Percentiles rank a stretch among this genome's conserved stretches.
These are phyloP conservation scores for Gastrophryne carolinensis DNA, from an alignment of 2,797 vertebrate genomes.

Conservation along the genomic window DNA sequence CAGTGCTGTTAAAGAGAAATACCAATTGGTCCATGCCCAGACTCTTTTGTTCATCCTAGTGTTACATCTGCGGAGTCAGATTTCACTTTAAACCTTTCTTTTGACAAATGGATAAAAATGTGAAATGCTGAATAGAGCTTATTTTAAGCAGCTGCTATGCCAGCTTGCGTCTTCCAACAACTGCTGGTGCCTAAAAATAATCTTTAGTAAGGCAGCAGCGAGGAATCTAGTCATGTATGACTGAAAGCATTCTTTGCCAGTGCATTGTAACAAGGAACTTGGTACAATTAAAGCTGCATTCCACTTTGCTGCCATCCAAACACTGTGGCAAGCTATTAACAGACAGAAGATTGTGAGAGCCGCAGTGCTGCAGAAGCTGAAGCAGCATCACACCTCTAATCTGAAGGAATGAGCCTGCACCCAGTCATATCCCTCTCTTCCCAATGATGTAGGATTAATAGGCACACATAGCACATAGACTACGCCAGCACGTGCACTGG, in stretches of 20 bases:
- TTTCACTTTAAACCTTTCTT: constrained; percentile 24
- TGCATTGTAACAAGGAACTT: constrained; percentile 43
- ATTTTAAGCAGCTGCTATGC: constrained; percentile 41
- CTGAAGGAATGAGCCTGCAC: constrained; percentile 46
- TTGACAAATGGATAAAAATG: constrained; percentile 29
- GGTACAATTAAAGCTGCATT: constrained; percentile 40
- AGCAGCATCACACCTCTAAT: constrained; percentile 51
- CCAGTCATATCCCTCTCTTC: constrained; percentile 41
- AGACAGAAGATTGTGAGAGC: constrained; percentile 49
- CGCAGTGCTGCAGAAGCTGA: constrained; percentile 51
- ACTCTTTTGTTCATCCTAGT: constrained; percentile 19
- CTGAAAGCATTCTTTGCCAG: constrained; percentile 9
- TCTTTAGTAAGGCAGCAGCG: constrained; percentile 42
- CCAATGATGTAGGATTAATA: constrained; percentile 49
- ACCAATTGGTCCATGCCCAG: neutral
- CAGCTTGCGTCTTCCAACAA: constrained; percentile 35
- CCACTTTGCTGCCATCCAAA: constrained; percentile 46
- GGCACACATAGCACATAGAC: constrained; percentile 40
- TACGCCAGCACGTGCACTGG: constrained; percentile 40
- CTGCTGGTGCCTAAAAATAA: constrained; percentile 47
- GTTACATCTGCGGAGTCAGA: constrained; percentile 12
- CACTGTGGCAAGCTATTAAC: constrained; percentile 50
- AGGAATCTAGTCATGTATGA: constrained; percentile 42
- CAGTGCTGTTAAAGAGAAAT: neutral
- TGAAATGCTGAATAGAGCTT: constrained; percentile 38